Conservation (phyloP, 92 coral and sea anemone species). For the Chrysogorgia sp. region DNA sequence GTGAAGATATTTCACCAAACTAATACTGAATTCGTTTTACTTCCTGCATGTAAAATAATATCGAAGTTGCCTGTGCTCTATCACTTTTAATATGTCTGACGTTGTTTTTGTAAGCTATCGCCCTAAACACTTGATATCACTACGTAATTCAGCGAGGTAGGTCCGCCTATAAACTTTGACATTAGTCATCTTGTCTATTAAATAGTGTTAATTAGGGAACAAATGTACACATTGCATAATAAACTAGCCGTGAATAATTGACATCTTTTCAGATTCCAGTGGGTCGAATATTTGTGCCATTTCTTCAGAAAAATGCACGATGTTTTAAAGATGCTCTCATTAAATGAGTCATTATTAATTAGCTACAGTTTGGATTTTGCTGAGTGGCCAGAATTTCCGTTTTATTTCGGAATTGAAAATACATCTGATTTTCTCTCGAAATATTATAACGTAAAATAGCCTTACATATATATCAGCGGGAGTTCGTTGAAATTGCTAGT, state of each 20-base stretch:
- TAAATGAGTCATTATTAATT: constrained; percentile 14
- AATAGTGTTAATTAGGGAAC: neutral
- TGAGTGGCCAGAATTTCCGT: constrained; percentile 29
- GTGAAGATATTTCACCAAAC: too few relatives aligned
- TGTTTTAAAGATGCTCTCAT: neutral
- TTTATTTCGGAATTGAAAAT: neutral
- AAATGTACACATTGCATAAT: constrained; percentile 19
- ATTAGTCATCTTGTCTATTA: neutral
- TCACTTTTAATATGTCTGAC: too few relatives aligned
- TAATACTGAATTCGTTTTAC: too few relatives aligned
- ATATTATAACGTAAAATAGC: too few relatives aligned
- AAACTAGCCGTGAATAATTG: too few relatives aligned
- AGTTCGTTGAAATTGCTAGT: too few relatives aligned
- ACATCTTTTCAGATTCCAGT: neutral
- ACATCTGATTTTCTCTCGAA: neutral
- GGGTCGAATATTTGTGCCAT: constrained; percentile 2
- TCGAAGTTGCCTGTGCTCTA: too few relatives aligned
- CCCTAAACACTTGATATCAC: constrained; percentile 7
- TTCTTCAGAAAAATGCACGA: neutral
- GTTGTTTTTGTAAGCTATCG: too few relatives aligned
- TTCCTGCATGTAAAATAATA: too few relatives aligned
- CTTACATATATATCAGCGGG: too few relatives aligned
- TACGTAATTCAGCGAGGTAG: too few relatives aligned
- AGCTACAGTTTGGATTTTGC: neutral
- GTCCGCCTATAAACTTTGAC: neutral